A percentile compares a stretch with the other conserved stretches of the same genome.
Conservation (phyloP, 2,888 invertebrate genomes). For the Sphecodes monilicornis region DNA sequence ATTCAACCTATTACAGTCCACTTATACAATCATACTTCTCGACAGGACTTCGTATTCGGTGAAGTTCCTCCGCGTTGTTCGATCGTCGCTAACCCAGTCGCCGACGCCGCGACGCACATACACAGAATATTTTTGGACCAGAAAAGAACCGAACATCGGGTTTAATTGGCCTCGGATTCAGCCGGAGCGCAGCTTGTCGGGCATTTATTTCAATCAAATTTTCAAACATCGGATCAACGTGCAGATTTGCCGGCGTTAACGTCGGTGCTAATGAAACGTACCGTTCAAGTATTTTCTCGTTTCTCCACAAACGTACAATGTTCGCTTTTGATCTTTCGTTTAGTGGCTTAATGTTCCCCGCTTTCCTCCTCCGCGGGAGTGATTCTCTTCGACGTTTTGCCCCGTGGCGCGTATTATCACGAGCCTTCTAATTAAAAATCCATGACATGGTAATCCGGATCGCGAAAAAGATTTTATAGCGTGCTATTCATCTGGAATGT, state of each 20-base stretch:
- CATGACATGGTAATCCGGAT: background rate
- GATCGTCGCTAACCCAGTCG: too few species aligned
- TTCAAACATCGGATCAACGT: constrained; percentile 2
- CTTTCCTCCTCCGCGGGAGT: background rate
- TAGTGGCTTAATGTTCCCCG: background rate
- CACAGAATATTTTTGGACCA: too few species aligned
- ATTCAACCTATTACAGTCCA: too few species aligned
- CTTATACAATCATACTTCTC: too few species aligned
- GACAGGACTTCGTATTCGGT: too few species aligned
- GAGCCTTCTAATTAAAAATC: constrained; percentile 62
- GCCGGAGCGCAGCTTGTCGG: background rate
- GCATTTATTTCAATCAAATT: constrained; percentile 6
- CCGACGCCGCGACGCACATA: too few species aligned
- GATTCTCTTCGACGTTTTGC: constrained; percentile 36
- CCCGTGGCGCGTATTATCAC: constrained; percentile 36
- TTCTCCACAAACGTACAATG: constrained; percentile 11
- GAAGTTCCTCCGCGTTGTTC: too few species aligned
- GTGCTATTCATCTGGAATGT: too few species aligned
- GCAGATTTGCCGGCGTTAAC: constrained; percentile 19
- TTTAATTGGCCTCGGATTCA: constrained; percentile 12
- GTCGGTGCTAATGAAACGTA: constrained; percentile 18
- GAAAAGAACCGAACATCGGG: background rate
- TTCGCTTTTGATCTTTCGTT: constrained; percentile 6
- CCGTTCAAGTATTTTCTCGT: background rate
- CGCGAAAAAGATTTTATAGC: too few species aligned